Conservation (phyloP, 1,140 invertebrate genomes). For the Bombus cullumanus region DNA sequence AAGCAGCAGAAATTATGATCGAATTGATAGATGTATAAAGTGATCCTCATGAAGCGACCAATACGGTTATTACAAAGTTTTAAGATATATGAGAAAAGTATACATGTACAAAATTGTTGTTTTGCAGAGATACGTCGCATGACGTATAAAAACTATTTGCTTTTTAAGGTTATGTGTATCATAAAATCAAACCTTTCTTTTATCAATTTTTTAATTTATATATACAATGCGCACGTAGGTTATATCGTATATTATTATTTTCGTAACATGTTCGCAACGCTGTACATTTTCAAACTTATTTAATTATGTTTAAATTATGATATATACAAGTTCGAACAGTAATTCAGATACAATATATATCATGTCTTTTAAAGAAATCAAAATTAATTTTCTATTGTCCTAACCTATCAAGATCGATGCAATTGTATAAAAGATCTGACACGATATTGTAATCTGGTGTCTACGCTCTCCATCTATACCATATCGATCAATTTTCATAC, state of each 20-base stretch:
- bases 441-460: too few species aligned
- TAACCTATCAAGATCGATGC: too few species aligned
- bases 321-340: not conserved
- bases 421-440: too few species aligned
- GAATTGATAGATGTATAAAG: not conserved
- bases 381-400: too few species aligned
- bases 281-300: too few species aligned
- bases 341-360: not conserved
- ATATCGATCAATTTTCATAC: not conserved
- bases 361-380: not conserved
- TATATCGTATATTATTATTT: not conserved
- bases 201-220: not conserved
- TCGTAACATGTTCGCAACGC: too few species aligned
- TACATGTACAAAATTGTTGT: not conserved
- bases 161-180: not conserved
- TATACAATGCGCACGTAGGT: not conserved
- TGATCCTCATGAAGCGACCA: not conserved
- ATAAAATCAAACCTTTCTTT: not conserved
- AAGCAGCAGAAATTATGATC: not conserved
- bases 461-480: too few species aligned
- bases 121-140: not conserved
- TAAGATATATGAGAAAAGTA: too few species aligned
- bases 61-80: slow-evolving; percentile 8
- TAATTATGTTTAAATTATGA: too few species aligned
- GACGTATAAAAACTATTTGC: not conserved